Base-by-base conservation (phyloP, 2,797 vertebrate species). In the Tenualosa ilisha region DNA sequence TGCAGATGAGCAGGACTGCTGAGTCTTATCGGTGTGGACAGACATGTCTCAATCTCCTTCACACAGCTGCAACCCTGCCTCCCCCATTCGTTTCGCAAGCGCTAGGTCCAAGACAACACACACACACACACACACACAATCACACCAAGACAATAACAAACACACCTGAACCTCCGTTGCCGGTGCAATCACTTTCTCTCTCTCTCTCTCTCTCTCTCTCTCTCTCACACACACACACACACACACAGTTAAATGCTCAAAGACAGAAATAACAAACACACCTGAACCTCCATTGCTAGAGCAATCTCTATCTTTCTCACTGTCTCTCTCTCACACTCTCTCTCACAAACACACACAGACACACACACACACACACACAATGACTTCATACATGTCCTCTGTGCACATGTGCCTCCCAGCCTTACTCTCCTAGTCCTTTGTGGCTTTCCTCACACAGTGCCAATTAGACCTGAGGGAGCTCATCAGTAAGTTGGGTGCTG, bases 221-320 rank as follows among this genome's bases (percentile, higher is more conserved):
- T 56, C 20, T 56, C 54, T 26, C 49, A 82, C 81, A 82, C 81
- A 82, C 81, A 82, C 46, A 53, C 81, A 82, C 81, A 82, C 81
- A 82, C 81, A 82, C 46, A 53, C 81, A 82, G 22, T n/a, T 22
- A 82, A n/a, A 53, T 49, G 26, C 26, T 31, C 9, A 65, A 12
- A 65, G 4, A 63, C 24, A 24, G n/a, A 59, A 20, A 11, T 20
- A 63, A 63, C 61, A 63, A 65, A 65, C 26, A 65, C 63, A 65
- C 26, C 59, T n/a, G 20, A 61, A 61, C 59, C 59, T 61, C 22
- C 20, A 1, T 22, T 20, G 3, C 54, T 17, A 59, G 54, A 15
- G 12, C 20, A 56, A 17, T 56, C 54, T 20, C 54, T 56, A 3
- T 56, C 54, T 56, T 17, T 56, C 54, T 56, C 17, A 20, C 53